These are phyloP conservation scores for Xiphophorus birchmanni DNA, from an alignment of 2,797 vertebrate genomes.

Conservation along the genomic window DNA sequence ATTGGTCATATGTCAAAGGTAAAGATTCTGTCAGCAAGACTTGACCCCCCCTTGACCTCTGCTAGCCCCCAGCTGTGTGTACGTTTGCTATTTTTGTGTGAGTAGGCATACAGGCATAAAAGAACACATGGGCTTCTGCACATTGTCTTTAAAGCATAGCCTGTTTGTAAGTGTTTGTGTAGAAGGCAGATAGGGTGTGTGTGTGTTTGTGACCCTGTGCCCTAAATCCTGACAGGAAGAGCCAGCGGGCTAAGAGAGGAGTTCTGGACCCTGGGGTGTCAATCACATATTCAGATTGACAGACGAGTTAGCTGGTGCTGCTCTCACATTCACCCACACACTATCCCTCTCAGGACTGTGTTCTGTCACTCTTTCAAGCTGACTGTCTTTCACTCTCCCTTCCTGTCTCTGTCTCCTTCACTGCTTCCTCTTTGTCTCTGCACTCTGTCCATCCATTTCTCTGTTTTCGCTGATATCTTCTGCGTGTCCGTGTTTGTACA, in stretches of 20 bases:
- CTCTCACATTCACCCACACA: constrained; percentile 74
- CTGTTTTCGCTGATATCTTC: constrained; percentile 26
- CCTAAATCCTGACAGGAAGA: constrained; percentile 71
- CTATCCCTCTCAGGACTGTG: constrained; percentile 64
- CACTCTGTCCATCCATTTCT: constrained; percentile 9
- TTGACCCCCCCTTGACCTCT: constrained; percentile 36
- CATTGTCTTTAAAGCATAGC: constrained; percentile 12
- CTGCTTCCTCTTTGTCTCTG: constrained; percentile 32
- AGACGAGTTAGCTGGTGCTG: constrained; percentile 65
- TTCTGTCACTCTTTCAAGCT: constrained; percentile 68
- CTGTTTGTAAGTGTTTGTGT: constrained; percentile 13
- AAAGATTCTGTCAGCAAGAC: constrained; percentile 67
- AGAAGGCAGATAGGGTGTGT: not conserved
- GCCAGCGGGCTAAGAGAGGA: constrained; percentile 60
- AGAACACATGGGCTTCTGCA: constrained; percentile 19
- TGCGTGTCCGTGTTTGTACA: constrained; percentile 46
- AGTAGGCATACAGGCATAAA: not conserved
- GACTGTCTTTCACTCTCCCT: constrained; percentile 66
- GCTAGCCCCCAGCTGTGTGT: constrained; percentile 11
- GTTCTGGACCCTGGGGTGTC: constrained; percentile 64
- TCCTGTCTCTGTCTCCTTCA: constrained; percentile 50
- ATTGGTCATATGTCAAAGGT: constrained; percentile 66
- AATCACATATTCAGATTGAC: constrained; percentile 75
- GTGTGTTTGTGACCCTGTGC: constrained; percentile 56
- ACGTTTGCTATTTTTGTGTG: constrained; percentile 7